Evolutionary conservation across 2,797 vertebrate species (phyloP).

Genomic region (Hypotaenidia philippensis): DNA sequence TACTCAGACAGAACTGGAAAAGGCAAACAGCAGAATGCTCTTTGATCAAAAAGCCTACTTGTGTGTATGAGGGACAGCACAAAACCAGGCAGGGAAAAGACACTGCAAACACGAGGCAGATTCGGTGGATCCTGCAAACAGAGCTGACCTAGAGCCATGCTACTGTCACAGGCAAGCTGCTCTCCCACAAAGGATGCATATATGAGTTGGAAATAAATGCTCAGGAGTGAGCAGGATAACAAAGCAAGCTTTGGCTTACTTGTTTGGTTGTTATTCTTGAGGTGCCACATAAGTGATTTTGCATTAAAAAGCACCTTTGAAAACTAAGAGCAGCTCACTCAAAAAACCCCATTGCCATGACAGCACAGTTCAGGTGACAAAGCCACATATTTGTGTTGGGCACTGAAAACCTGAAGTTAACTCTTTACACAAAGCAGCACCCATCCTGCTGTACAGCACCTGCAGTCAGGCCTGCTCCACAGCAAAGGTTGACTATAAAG

Average conservation of each 20-base stretch:
- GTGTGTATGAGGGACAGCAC: background rate
- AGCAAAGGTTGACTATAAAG: background rate
- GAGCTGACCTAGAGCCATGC: background rate
- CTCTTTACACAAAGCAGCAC: background rate
- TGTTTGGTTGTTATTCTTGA: background rate
- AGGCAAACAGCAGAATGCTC: constrained; percentile 1
- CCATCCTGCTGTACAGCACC: background rate
- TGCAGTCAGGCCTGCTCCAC: background rate
- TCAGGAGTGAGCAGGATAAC: background rate
- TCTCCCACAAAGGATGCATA: background rate
- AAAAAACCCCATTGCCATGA: background rate
- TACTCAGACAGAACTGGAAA: background rate
- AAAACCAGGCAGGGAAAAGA: background rate
- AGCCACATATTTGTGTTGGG: background rate
- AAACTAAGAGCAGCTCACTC: background rate
- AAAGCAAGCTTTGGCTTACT: background rate
- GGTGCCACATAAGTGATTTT: background rate
- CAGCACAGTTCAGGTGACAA: background rate
- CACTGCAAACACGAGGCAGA: background rate
- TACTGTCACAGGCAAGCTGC: background rate
- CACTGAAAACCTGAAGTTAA: background rate
- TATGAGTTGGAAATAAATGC: background rate
- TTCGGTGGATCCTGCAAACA: background rate
- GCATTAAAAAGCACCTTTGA: background rate
- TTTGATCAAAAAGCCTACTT: background rate